phyloP scores from a whole-genome alignment of 2,888 invertebrate genomes.

The Drosophila lacicola region DNA sequence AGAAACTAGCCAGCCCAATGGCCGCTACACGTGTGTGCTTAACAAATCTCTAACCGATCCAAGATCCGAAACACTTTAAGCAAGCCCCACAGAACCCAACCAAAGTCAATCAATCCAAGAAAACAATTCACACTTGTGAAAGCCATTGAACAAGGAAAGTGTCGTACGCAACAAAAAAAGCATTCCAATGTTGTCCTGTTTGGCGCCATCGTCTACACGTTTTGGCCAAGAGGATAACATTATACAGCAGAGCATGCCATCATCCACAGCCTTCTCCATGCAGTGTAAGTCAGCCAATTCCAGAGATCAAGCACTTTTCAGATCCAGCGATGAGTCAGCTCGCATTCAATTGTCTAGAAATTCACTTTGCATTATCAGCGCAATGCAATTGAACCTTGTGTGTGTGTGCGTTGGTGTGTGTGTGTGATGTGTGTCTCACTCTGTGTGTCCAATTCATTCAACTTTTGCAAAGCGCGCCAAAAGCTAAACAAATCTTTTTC shows the following conservation, averaged over 20 bases:
- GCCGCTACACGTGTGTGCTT: conserved; percentile 69
- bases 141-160: conserved; percentile 11
- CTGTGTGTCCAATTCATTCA: conserved; percentile 56
- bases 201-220: conserved; percentile 85
- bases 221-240: conserved; percentile 85
- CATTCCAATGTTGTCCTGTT: conserved; percentile 86
- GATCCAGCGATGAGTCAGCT: conserved; percentile 32
- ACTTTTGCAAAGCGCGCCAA: conserved; percentile 67
- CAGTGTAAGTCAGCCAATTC: conserved; percentile 82
- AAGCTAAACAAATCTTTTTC: conserved; percentile 40
- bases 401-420: conserved; percentile 7
- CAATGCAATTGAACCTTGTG: conserved; percentile 69
- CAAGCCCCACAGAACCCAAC: conserved; percentile 9
- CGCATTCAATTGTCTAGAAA: conserved; percentile 44
- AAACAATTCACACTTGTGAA: conserved; percentile 40
- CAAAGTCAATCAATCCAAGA: conserved; percentile 8
- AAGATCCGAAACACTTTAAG: conserved; percentile 15
- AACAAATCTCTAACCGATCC: conserved; percentile 34
- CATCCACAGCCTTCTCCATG: conserved; percentile 85
- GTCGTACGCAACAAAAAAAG: conserved; percentile 51
- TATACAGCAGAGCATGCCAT: conserved; percentile 85
- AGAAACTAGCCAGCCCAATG: conserved; percentile 46
- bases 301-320: not conserved
- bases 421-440: conserved; percentile 9
- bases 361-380: conserved; percentile 66